A percentile compares a stretch with the other conserved stretches of the same genome.
phyloP scores from a whole-genome alignment of 1,140 invertebrate species.

The Babylonia areolata region DNA sequence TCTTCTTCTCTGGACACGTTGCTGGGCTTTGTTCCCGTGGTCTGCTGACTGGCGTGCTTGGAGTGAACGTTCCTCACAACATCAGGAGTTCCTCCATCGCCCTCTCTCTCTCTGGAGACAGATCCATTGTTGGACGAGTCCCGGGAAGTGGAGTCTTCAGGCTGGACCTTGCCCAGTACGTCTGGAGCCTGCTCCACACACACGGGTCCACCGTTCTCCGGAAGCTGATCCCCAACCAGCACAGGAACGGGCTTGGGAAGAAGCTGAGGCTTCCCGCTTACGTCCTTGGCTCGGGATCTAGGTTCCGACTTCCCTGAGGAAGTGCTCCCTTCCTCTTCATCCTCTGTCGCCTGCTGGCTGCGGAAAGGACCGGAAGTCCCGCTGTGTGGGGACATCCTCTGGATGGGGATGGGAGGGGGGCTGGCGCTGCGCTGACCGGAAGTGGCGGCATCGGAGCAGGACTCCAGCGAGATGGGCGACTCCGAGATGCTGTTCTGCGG shows the following conservation, averaged over 20 bases:
- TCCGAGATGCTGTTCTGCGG: conserved; percentile 64
- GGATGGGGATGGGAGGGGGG: conserved; percentile 36
- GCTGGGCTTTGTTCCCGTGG: neutral
- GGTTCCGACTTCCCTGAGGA: neutral
- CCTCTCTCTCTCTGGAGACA: neutral
- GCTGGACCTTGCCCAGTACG: neutral
- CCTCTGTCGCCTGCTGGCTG: conserved; percentile 17
- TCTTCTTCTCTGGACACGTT: neutral
- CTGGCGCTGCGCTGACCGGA: neutral
- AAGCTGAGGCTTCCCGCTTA: neutral
- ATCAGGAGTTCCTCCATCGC: neutral
- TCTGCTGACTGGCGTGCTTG: neutral
- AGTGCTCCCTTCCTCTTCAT: neutral
- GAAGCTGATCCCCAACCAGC: neutral
- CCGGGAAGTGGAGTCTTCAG: too few species aligned
- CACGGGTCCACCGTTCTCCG: neutral
- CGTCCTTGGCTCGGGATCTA: neutral
- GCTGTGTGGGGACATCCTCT: conserved; percentile 23
- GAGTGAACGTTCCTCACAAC: neutral
- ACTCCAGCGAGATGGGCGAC: conserved; percentile 39
- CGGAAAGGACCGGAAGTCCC: neutral
- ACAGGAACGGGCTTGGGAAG: neutral
- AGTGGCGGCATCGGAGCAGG: neutral
- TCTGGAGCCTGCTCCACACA: neutral
- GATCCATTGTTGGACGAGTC: too few species aligned